Percentiles rank a stretch among this genome's conserved stretches.
phyloP scores from a whole-genome alignment of 2,888 invertebrate genomes.

The Cataglyphis rosenhaueri region DNA sequence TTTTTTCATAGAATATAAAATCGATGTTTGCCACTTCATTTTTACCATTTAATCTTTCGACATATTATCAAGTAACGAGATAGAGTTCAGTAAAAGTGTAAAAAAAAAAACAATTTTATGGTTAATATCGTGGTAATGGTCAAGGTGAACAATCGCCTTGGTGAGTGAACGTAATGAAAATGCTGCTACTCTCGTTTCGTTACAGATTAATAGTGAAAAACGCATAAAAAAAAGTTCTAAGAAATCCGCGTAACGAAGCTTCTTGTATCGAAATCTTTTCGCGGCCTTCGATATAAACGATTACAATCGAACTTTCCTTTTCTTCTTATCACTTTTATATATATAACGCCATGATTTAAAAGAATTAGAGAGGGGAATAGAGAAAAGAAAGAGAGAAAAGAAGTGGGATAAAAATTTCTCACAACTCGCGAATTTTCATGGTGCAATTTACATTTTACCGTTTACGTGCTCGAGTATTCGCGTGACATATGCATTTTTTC shows the following conservation, averaged over 20 bases:
- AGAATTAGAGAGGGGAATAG: constrained; percentile 14
- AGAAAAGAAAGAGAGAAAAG: neutral
- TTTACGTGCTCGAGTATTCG: neutral
- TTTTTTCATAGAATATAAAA: neutral
- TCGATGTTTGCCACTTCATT: neutral
- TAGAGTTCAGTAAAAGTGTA: neutral
- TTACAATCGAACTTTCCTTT: constrained; percentile 42
- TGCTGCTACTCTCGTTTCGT: constrained; percentile 20
- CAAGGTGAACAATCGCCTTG: constrained; percentile 59
- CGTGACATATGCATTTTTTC: constrained; percentile 31
- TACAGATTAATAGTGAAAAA: constrained; percentile 35
- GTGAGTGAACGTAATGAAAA: constrained; percentile 47
- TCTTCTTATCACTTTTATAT: neutral
- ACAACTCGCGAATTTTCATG: constrained; percentile 1
- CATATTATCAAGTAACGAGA: neutral
- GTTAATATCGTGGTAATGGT: constrained; percentile 54
- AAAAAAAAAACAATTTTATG: constrained; percentile 20
- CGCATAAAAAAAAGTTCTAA: neutral
- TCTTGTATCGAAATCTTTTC: constrained; percentile 43
- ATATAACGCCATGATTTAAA: neutral
- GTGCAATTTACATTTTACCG: constrained; percentile 19
- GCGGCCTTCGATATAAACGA: constrained; percentile 41
- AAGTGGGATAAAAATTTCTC: neutral
- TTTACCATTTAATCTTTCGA: neutral
- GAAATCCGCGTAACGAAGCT: constrained; percentile 47